phyloP scores from a whole-genome alignment of 2,888 invertebrate genomes.

The Drosophila hamatofila region DNA sequence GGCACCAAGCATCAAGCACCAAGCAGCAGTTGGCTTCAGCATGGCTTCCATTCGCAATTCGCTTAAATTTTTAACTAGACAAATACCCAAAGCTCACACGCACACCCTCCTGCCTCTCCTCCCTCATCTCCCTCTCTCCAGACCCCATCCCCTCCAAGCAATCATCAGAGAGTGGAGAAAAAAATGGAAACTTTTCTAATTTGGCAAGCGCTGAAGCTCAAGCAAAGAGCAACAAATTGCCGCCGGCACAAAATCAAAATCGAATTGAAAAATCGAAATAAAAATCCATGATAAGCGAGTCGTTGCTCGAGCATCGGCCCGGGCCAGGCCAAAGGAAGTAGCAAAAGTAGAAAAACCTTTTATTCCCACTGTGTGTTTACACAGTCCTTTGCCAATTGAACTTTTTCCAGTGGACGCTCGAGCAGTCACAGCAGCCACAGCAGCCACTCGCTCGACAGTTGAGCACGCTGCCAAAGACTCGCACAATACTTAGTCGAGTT shows the following conservation, averaged over 20 bases:
- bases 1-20: conserved; percentile 32
- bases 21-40: conserved; percentile 28
- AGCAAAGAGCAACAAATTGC: conserved; percentile 53
- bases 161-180: conserved; percentile 30
- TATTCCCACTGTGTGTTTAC: conserved; percentile 81
- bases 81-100: conserved; percentile 74
- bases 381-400: conserved; percentile 80
- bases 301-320: conserved; percentile 3
- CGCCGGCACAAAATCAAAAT: conserved; percentile 71
- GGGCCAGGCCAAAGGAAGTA: conserved; percentile 26
- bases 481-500: conserved; percentile 82
- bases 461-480: conserved; percentile 39
- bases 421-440: no score
- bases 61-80: conserved; percentile 82
- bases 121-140: neutral
- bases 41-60: conserved; percentile 74
- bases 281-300: conserved; percentile 44
- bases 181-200: conserved; percentile 75
- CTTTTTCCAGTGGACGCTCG: conserved; percentile 55
- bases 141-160: conserved; percentile 34
- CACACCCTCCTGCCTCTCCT: conserved; percentile 3
- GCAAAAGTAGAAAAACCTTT: conserved; percentile 84
- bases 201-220: conserved; percentile 52
- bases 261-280: conserved; percentile 44
- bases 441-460: neutral